These are phyloP conservation scores for Toxotes jaculatrix DNA, from an alignment of 2,113 vertebrate genomes.

Conservation along the genomic window DNA sequence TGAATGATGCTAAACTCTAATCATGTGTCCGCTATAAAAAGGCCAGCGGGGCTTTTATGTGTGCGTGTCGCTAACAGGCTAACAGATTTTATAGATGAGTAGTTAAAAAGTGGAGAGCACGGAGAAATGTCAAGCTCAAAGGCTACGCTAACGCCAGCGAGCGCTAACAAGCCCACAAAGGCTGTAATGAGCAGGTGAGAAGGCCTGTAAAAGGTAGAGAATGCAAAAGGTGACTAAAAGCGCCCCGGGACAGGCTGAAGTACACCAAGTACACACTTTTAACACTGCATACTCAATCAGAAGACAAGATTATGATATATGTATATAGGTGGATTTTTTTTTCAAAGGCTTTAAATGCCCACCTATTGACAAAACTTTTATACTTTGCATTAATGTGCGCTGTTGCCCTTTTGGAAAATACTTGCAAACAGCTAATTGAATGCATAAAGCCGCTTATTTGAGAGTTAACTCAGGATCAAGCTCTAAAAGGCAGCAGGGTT, in stretches of 20 bases:
- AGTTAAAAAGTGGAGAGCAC: conserved; percentile 46
- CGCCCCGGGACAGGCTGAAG: conserved; percentile 41
- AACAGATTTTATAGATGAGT: conserved; percentile 52
- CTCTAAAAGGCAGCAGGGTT: conserved; percentile 11
- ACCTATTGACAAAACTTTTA: neutral
- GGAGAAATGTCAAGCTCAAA: conserved; percentile 62
- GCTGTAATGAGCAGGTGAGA: conserved; percentile 75
- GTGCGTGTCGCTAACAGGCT: conserved; percentile 49
- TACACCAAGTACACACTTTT: conserved; percentile 26
- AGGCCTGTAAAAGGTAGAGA: conserved; percentile 57
- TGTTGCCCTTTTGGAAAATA: conserved; percentile 5
- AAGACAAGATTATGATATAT: neutral
- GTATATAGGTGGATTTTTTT: neutral
- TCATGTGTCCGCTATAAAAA: conserved; percentile 25
- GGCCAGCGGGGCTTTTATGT: conserved; percentile 32
- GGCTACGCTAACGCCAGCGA: conserved; percentile 59
- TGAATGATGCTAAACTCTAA: conserved; percentile 28
- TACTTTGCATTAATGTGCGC: neutral
- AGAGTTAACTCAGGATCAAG: neutral
- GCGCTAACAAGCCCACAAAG: conserved; percentile 64
- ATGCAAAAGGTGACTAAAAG: conserved; percentile 42
- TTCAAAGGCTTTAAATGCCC: neutral
- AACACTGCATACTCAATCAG: conserved; percentile 21
- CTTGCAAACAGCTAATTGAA: conserved; percentile 1
- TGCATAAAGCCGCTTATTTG: neutral